Evolutionary conservation across 2,113 vertebrate species (phyloP).

Genomic region (Apistogramma diplotaenia): DNA sequence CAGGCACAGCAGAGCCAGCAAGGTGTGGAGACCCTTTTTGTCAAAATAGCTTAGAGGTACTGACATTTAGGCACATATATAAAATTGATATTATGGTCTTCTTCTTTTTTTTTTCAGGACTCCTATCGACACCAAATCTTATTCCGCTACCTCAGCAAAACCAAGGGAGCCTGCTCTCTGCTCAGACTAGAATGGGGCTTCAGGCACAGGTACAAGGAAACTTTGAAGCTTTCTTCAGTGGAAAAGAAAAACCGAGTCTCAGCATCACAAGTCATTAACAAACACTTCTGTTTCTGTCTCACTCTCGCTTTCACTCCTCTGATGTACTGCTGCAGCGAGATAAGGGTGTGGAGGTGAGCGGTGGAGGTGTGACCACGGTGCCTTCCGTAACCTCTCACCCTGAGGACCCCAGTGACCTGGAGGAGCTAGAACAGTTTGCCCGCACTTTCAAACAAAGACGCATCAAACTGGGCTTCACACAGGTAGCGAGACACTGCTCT

Average conservation of each 20-base stretch:
- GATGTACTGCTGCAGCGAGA: conserved; percentile 70
- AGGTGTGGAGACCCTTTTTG: conserved; percentile 73
- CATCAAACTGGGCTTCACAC: conserved; percentile 93
- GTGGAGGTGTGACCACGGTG: conserved; percentile 58
- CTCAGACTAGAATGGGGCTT: conserved; percentile 82
- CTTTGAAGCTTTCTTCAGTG: conserved; percentile 8
- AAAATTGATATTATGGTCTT: not conserved
- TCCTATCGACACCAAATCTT: conserved; percentile 90
- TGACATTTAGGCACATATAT: not conserved
- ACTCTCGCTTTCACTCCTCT: conserved; percentile 27
- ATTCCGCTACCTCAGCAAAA: conserved; percentile 96
- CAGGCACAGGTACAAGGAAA: conserved; percentile 82
- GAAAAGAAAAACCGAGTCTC: not conserved
- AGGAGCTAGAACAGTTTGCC: conserved; percentile 92
- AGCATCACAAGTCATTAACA: not conserved
- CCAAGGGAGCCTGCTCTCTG: conserved; percentile 87
- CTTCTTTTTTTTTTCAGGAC: conserved; percentile 69
- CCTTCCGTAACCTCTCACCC: conserved; percentile 77
- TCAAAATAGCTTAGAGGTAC: not conserved
- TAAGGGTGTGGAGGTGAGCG: conserved; percentile 72
- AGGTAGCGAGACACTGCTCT: conserved; percentile 69
- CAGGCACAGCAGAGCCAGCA: conserved; percentile 90
- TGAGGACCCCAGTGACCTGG: conserved; percentile 91
- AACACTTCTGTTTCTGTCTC: not conserved
- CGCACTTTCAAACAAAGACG: conserved; percentile 93